A percentile compares a stretch with the other conserved stretches of the same genome.
These are phyloP conservation scores for Thalassarche chlororhynchos DNA, from an alignment of 2,113 vertebrate species.

Conservation along the genomic window DNA sequence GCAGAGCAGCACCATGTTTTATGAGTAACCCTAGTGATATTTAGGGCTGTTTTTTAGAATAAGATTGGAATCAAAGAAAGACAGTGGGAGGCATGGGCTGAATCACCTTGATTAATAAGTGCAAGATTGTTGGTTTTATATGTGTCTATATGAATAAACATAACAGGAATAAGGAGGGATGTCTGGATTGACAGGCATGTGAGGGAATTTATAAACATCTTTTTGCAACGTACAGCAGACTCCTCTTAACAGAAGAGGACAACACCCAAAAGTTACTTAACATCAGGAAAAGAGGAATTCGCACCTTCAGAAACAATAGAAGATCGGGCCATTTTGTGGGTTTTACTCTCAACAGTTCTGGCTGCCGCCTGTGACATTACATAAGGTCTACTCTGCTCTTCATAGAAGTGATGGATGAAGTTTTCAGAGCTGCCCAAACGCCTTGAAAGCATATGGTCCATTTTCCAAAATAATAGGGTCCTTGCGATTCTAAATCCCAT, in stretches of 20 bases:
- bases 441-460: conserved; percentile 39
- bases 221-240: background rate
- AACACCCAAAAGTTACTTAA: conserved; percentile 46
- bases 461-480: conserved; percentile 36
- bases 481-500: conserved; percentile 26
- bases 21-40: conserved; percentile 57
- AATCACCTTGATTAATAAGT: conserved; percentile 67
- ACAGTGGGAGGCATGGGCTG: conserved; percentile 42
- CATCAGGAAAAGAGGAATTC: conserved; percentile 52
- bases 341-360: conserved; percentile 43
- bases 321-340: background rate
- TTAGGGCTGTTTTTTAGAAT: conserved; percentile 42
- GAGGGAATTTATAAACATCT: conserved; percentile 6
- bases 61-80: conserved; percentile 35
- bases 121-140: background rate
- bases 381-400: background rate
- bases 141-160: conserved; percentile 31
- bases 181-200: conserved; percentile 12
- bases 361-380: background rate
- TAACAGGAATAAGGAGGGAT: background rate
- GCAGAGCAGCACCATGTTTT: conserved; percentile 25
- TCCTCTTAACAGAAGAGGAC: background rate
- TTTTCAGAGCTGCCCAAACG: conserved; percentile 31
- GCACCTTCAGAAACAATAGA: conserved; percentile 57
- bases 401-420: conserved; percentile 39